Percentiles rank a stretch among this genome's conserved stretches.
phyloP scores from a whole-genome alignment of 2,797 vertebrate genomes.

The Oceanodroma leucorhoa region DNA sequence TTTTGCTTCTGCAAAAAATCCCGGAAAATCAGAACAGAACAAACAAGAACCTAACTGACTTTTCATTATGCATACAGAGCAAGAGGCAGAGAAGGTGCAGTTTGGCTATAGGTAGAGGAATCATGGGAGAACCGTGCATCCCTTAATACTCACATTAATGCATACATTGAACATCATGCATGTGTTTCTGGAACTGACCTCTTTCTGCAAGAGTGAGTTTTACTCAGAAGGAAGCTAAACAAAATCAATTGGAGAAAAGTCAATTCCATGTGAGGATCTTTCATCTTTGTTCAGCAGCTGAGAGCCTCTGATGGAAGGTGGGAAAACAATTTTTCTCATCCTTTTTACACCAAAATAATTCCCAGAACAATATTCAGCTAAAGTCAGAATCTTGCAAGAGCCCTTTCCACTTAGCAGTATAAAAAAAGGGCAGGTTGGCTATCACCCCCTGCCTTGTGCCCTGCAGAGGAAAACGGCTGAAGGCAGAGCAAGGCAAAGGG shows the following conservation, averaged over 20 bases:
- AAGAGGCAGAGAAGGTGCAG: neutral
- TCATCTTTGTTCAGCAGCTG: neutral
- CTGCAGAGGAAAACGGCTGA: neutral
- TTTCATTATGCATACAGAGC: neutral
- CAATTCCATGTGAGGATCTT: neutral
- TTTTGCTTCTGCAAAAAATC: neutral
- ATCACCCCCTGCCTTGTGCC: neutral
- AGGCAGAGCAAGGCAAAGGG: neutral
- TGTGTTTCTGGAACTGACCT: neutral
- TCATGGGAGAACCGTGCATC: neutral
- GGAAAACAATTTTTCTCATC: neutral
- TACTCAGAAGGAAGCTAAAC: neutral
- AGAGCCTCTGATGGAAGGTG: neutral
- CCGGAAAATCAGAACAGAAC: neutral
- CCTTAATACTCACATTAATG: neutral
- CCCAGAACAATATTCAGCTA: neutral
- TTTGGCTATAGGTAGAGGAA: neutral
- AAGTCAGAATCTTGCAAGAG: neutral
- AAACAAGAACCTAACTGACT: neutral
- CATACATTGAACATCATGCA: fast-evolving
- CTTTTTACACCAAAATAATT: neutral
- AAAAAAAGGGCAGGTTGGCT: neutral
- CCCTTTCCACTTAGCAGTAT: neutral
- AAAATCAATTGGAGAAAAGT: neutral
- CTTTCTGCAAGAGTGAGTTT: neutral